Conservation (phyloP, 2,888 invertebrate genomes). For the Heliconius hortense region DNA sequence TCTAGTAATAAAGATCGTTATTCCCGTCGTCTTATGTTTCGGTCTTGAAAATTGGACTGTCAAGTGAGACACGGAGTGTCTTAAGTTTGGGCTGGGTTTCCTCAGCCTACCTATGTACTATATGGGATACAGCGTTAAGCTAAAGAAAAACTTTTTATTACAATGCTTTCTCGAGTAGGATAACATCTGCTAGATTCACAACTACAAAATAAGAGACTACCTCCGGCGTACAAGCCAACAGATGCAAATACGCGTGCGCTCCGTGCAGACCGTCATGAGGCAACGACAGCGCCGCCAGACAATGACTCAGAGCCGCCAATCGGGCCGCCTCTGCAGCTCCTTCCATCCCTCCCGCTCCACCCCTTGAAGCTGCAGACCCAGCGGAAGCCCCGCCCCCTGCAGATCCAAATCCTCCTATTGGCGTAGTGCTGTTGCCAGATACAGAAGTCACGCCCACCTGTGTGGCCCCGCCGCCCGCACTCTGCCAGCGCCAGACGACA, state of each 20-base stretch:
- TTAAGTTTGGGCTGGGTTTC: too few species aligned
- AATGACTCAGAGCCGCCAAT: constrained; percentile 68
- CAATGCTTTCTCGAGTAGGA: too few species aligned
- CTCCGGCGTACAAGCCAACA: constrained; percentile 91
- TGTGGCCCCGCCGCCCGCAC: constrained; percentile 48
- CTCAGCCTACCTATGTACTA: too few species aligned
- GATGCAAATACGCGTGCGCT: constrained; percentile 93
- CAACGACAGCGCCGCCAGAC: constrained; percentile 69
- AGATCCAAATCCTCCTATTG: constrained; percentile 23
- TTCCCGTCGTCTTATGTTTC: too few species aligned
- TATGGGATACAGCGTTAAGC: too few species aligned
- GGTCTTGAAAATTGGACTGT: too few species aligned
- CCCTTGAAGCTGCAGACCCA: constrained; percentile 45
- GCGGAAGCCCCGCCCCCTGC: constrained; percentile 47
- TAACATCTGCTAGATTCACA: background rate
- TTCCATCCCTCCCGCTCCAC: constrained; percentile 24
- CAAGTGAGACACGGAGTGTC: too few species aligned
- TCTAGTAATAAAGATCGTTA: too few species aligned
- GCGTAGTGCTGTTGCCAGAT: background rate
- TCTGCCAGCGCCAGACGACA: constrained; percentile 75
- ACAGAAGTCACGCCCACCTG: constrained; percentile 47
- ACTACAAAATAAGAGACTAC: constrained; percentile 61
- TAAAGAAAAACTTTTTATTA: too few species aligned
- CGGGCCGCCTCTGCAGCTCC: constrained; percentile 49
- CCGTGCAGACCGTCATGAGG: constrained; percentile 86